A percentile compares a stretch with the other conserved stretches of the same genome.
Evolutionary conservation across 2,888 invertebrate species (phyloP).

Genomic region (Biston stratarius): DNA sequence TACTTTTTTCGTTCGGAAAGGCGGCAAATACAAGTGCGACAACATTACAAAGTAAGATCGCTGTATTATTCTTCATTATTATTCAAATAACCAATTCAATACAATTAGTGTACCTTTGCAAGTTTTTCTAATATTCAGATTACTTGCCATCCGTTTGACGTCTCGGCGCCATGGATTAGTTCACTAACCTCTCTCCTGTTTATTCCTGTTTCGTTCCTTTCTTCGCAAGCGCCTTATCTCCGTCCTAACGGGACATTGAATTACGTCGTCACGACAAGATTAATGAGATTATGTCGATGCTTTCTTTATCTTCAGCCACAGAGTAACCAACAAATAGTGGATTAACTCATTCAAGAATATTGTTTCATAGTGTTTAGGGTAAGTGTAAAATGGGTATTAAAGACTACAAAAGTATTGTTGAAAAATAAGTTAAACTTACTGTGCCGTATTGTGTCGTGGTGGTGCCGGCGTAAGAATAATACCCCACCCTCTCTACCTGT

Average conservation of each 20-base stretch:
- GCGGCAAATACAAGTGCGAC: too few species aligned
- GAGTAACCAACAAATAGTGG: conserved; percentile 11
- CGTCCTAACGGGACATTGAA: conserved; percentile 56
- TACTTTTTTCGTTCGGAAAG: too few species aligned
- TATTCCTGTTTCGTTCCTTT: conserved; percentile 42
- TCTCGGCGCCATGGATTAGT: conserved; percentile 46
- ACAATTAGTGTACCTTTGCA: background rate
- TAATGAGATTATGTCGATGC: conserved; percentile 67
- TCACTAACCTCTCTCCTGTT: conserved; percentile 48
- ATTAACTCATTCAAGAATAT: background rate
- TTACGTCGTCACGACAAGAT: conserved; percentile 69
- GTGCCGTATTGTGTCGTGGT: too few species aligned
- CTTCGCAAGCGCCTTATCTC: conserved; percentile 47
- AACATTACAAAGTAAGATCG: too few species aligned
- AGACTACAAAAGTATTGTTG: background rate
- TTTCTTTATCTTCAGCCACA: conserved; percentile 38
- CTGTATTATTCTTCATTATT: too few species aligned
- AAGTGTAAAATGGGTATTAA: too few species aligned
- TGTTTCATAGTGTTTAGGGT: background rate
- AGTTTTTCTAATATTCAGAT: background rate
- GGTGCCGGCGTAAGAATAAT: too few species aligned
- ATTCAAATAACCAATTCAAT: too few species aligned
- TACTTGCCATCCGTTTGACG: conserved; percentile 15
- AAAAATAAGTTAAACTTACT: too few species aligned
- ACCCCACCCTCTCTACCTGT: too few species aligned